Conservation (phyloP, 2,888 invertebrate species). For the Limnephilus marmoratus region DNA sequence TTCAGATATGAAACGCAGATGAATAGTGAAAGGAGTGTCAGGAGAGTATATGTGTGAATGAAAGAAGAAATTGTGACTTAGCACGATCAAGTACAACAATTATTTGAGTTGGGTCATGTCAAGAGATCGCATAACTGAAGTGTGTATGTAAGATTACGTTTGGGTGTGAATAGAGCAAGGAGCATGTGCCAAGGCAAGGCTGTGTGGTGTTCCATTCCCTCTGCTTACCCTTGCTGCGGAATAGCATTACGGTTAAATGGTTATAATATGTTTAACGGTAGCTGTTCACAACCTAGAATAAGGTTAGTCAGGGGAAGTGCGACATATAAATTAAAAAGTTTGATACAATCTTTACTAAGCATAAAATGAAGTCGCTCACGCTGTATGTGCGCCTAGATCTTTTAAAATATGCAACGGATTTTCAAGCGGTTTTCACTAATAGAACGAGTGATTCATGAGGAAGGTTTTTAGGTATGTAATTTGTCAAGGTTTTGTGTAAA, state of each 20-base stretch:
- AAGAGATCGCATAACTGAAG: background rate
- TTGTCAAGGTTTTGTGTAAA: too few relatives aligned
- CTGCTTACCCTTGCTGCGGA: background rate
- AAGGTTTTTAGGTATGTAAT: too few relatives aligned
- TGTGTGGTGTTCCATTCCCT: background rate
- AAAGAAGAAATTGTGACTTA: background rate
- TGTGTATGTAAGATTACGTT: background rate
- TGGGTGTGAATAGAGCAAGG: background rate
- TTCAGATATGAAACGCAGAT: background rate
- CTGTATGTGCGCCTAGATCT: too few relatives aligned
- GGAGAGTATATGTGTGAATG: background rate
- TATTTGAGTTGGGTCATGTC: background rate
- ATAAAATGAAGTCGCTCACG: too few relatives aligned
- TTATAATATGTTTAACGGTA: background rate
- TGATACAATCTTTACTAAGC: too few relatives aligned
- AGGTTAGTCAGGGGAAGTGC: too few relatives aligned
- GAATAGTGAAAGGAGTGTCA: background rate
- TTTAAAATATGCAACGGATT: too few relatives aligned
- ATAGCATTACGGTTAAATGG: background rate
- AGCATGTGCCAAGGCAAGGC: background rate
- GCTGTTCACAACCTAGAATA: background rate
- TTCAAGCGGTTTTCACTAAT: too few relatives aligned
- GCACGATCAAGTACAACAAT: background rate
- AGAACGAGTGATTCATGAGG: too few relatives aligned
- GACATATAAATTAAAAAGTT: too few relatives aligned